Conservation (phyloP, 2,113 vertebrate species). For the Marmota flaviventris region DNA sequence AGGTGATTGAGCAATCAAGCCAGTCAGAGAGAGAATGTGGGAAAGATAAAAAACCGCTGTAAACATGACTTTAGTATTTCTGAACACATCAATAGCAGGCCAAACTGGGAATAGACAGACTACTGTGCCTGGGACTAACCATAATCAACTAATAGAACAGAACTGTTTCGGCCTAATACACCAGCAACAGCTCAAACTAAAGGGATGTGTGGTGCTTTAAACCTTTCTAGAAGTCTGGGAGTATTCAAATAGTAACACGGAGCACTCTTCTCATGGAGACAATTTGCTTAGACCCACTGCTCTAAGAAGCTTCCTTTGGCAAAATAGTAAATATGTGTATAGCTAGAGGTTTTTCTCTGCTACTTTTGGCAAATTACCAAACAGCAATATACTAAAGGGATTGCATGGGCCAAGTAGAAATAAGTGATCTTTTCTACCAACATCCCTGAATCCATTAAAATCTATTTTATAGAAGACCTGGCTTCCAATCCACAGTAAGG, state of each 20-base stretch:
- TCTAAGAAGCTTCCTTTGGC: background rate
- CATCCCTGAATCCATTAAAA: constrained; percentile 24
- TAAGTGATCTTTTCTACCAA: background rate
- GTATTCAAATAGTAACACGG: background rate
- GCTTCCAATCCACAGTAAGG: background rate
- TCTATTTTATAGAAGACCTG: background rate
- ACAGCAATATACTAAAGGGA: background rate
- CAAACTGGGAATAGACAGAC: background rate
- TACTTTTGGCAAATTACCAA: background rate
- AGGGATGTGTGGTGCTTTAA: background rate
- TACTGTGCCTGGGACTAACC: background rate
- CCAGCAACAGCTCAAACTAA: background rate
- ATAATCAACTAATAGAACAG: background rate
- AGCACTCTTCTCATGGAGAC: background rate
- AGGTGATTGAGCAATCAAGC: background rate
- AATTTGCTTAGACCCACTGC: background rate
- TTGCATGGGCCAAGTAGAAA: background rate
- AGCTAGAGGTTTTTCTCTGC: background rate
- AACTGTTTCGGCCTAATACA: background rate
- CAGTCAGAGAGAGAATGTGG: constrained; percentile 15
- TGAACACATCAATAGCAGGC: background rate
- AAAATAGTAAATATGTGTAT: background rate
- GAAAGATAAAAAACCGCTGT: constrained; percentile 8
- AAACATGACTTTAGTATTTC: constrained; percentile 37
- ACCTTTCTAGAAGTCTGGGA: background rate